Base-by-base conservation (phyloP, 2,113 vertebrate genomes). In the Colistium nudipinnis region DNA sequence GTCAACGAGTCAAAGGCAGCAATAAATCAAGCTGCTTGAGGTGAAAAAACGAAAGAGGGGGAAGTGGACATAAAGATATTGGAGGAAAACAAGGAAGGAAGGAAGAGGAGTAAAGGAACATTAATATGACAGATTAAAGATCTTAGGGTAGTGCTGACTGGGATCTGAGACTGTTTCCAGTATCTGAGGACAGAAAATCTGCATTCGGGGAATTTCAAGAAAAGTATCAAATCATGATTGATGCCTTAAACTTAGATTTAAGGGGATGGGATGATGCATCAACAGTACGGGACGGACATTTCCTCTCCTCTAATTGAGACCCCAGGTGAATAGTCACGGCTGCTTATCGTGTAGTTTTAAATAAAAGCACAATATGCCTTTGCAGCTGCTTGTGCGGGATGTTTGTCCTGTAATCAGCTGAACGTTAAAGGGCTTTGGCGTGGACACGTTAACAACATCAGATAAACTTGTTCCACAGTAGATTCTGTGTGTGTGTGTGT, bases 11-110 rank as follows among this genome's bases (percentile, higher is more conserved):
- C 36, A 66, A 69, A 74, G 38, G 60, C 27, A 14, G 56, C 6
- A 19, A 82, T 67, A 74, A 86, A 86, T 79, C 70, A 74, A 82
- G 60, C 27, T 24, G 61, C 54, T 63, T 17, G 24, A 54, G 66
- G 45, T 44, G 43, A 80, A 76, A 55, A 76, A 64, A 65, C 27
- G 19, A 27, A 70, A 62, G 33, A 49, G 30, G 11, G n/a, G 0
- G 13, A 45, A 51, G 56, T 35, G 28, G 28, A 64, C 0, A 11
- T 22, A 55, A 53, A 31, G 16, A 31, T 36, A 43, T 3, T 60
- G 43, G 43, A 73, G 33, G 10, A 43, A 45, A 22, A n/a, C n/a
- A n/a, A n/a, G 31, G 9, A 33, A 33, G 4, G 31, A 33, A 35
- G 28, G 20, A 56, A 39, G 27, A 53, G 48, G 27, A 49, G 20